Conservation (phyloP, 2,888 invertebrate species). For the Drosophila antonietae region DNA sequence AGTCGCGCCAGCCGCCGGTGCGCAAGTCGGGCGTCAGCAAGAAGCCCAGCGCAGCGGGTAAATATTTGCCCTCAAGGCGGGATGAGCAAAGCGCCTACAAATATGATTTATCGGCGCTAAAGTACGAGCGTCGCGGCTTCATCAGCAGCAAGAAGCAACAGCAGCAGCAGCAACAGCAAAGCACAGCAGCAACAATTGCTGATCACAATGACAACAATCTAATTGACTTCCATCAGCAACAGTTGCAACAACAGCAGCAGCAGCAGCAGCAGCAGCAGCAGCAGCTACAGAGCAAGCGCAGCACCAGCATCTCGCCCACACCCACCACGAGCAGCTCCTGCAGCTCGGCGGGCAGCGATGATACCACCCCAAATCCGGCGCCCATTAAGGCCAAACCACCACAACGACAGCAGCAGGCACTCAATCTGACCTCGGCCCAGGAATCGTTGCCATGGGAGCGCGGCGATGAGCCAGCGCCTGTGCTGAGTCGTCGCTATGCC, state of each 20-base stretch:
- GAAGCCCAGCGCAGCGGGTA: conserved; percentile 74
- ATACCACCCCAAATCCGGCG: conserved; percentile 58
- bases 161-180: conserved; percentile 52
- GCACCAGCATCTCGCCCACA: conserved; percentile 72
- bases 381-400: conserved; percentile 67
- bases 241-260: conserved; percentile 49
- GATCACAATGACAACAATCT: conserved; percentile 85
- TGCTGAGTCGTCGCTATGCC: conserved; percentile 84
- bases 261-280: conserved; percentile 59
- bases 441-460: conserved; percentile 84
- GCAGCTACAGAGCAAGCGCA: conserved; percentile 62
- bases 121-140: conserved; percentile 84
- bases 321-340: conserved; percentile 67
- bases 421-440: conserved; percentile 78
- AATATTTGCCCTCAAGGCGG: conserved; percentile 76
- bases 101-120: conserved; percentile 83
- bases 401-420: conserved; percentile 60
- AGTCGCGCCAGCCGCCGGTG: conserved; percentile 87
- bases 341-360: conserved; percentile 72
- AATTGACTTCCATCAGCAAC: conserved; percentile 82
- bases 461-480: conserved; percentile 82
- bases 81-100: conserved; percentile 84
- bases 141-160: conserved; percentile 81
- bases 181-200: conserved; percentile 59
- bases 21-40: conserved; percentile 84